These are phyloP conservation scores for Pristis pectinata DNA, from an alignment of 2,797 vertebrate genomes.

Conservation along the genomic window DNA sequence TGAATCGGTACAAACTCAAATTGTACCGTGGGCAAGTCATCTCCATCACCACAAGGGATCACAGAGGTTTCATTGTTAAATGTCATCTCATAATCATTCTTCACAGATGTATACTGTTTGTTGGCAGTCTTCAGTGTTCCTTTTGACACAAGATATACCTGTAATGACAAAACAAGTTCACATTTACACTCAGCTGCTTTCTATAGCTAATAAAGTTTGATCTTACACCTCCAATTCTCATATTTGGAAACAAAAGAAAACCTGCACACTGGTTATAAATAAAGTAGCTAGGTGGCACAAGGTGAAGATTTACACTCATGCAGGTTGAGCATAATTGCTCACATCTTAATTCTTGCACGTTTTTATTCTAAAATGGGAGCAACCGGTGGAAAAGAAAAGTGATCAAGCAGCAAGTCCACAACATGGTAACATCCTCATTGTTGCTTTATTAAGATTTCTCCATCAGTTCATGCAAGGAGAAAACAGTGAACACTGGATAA, in stretches of 20 bases:
- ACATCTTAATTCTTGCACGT: background rate
- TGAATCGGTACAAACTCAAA: slow-evolving; percentile 80
- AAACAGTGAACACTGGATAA: background rate
- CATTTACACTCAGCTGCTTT: slow-evolving; percentile 1
- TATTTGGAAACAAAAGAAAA: background rate
- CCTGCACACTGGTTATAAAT: background rate
- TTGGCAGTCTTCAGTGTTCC: slow-evolving; percentile 90
- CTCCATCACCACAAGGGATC: slow-evolving; percentile 80
- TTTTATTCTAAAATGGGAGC: background rate
- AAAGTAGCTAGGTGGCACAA: background rate
- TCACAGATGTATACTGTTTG: slow-evolving; percentile 83
- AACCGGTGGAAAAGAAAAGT: background rate
- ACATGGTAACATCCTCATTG: background rate
- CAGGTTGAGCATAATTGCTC: background rate
- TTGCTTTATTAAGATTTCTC: background rate
- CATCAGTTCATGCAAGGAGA: background rate
- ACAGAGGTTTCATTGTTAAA: slow-evolving; percentile 83
- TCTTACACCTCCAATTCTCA: background rate
- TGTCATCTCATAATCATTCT: slow-evolving; percentile 74
- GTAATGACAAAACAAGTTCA: slow-evolving; percentile 42
- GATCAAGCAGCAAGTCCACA: background rate
- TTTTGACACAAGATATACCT: slow-evolving; percentile 95
- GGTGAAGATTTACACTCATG: background rate
- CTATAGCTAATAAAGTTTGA: background rate
- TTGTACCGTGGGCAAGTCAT: slow-evolving; percentile 80